Evolutionary conservation across 2,113 vertebrate genomes (phyloP), one percentile per base, ranked within the genome.

Genomic region (Petromus typicus): DNA sequence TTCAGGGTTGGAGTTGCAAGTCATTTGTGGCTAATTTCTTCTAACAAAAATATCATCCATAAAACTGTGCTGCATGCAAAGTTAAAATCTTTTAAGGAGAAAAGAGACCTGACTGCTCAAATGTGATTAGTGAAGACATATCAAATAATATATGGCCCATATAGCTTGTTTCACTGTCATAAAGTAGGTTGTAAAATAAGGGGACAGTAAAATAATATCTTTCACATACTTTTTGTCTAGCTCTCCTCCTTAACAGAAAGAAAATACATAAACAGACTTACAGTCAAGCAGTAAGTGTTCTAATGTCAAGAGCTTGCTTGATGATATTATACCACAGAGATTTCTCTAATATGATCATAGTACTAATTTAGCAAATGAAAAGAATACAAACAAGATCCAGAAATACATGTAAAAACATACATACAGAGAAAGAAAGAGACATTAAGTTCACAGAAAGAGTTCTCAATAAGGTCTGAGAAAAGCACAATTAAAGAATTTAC

Each of bases 81-180:
- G 8, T n/a, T 67, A 40, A 9, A 40, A 18, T 17, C 96, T 93
- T 81, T 84, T 59, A 51, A 37, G 22, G 0, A 27, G 73, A 43
- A 67, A 82, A 96, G 30, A 95, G 40, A 96, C 94, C 91, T 94
- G 32, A 83, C 85, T 30, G 45, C 87, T 90, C 56, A 96, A 92
- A 37, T 90, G 17, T 71, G 25, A 94, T 54, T 80, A 95, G 59
- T 0, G 0, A 37, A 12, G 80, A 90, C 81, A 82, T 71, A n/a
- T n/a, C 75, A 93, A 93, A 78, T 56, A 63, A 48, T 18, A 92
- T 71, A 25, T 61, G 93, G 7, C 12, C 90, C 32, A 45, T 16
- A 40, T 48, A 45, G 40, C 71, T 75, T 80, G 3, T 73, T 87
- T 73, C 73, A 82, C 6, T 71, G 22, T 63, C 32, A 54, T 57